Evolutionary conservation across 2,797 vertebrate species (phyloP), one percentile per base, ranked within the genome.

Genomic region (Sebastes nivosus): DNA sequence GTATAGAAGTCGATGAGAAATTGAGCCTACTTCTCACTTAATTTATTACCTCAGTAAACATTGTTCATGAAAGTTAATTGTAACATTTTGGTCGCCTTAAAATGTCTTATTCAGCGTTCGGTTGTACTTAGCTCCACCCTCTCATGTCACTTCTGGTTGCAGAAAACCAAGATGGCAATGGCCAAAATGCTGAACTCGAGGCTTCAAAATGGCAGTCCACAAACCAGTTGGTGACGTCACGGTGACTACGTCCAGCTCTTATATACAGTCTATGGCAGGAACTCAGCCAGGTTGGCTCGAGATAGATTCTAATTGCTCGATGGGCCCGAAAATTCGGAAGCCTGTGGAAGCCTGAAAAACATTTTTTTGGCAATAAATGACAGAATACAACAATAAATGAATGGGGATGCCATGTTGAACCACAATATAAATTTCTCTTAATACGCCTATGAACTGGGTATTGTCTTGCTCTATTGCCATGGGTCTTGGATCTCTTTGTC

Each of bases 271-370:
- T n/a, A n/a, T 52, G 20, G 20, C 20, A 52, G 50, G 50, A 46
- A 46, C 42, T 46, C 42, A 46, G 42, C 38, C 38, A 16, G 38
- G 0, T 42, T 0, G 1, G 38, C 42, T 0, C 0, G 42, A 46
- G 42, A 46, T 20, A 50, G 18, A 50, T 18, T 20, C 18, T 50
- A 50, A 50, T 50, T 50, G 46, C 46, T 18, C 46, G 3, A 50
- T 50, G 46, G 46, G 46, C 46, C 46, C 2, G 1, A 0, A 50
- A 50, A 20, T 50, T 50, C 46, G 0, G 16, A 50, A 50, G 46
- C 7, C 46, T 20, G 46, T 50, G 55, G 55, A 27, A 29, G 57
- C 25, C 25, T 18, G 25, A 29, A 59, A 18, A 29, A 59, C 4
- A 8, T 18, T 18, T 59, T 59, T 18, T 29, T n/a, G 55, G 50